These are phyloP conservation scores for Agapetus fuscipes DNA, from an alignment of 2,888 invertebrate genomes.

Conservation along the genomic window DNA sequence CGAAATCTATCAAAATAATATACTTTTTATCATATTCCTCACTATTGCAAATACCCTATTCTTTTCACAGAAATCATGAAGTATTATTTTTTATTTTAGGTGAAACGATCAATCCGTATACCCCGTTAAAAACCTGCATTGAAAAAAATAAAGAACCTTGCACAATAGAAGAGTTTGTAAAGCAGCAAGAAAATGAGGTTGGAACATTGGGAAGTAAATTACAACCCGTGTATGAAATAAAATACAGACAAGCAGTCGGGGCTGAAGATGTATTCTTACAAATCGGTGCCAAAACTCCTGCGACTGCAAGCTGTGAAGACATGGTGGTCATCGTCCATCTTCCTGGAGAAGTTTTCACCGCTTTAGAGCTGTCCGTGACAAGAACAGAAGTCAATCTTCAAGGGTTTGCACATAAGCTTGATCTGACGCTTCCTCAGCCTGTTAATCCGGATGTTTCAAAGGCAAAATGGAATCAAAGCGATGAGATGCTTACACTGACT, in stretches of 20 bases:
- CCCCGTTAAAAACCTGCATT: too few relatives aligned
- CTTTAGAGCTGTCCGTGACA: slow-evolving; percentile 62
- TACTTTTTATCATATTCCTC: too few relatives aligned
- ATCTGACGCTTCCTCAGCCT: slow-evolving; percentile 68
- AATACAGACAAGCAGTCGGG: slow-evolving; percentile 76
- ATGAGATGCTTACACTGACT: slow-evolving; percentile 58
- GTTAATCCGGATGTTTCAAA: slow-evolving; percentile 73
- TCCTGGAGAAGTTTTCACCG: slow-evolving; percentile 65
- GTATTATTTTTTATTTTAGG: too few relatives aligned
- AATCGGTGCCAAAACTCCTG: slow-evolving; percentile 72
- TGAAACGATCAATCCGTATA: too few relatives aligned
- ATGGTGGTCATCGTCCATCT: slow-evolving; percentile 69
- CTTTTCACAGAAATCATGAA: too few relatives aligned
- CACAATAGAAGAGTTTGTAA: slow-evolving; percentile 41
- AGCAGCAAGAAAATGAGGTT: slow-evolving; percentile 43
- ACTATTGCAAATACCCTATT: too few relatives aligned
- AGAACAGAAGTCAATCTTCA: slow-evolving; percentile 51
- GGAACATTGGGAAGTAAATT: slow-evolving; percentile 49
- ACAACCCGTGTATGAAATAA: slow-evolving; percentile 67
- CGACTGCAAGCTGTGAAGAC: slow-evolving; percentile 79
- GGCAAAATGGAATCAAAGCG: slow-evolving; percentile 66
- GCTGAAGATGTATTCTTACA: slow-evolving; percentile 81
- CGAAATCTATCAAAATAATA: too few relatives aligned
- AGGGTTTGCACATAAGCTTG: slow-evolving; percentile 57
- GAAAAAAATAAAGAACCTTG: slow-evolving; percentile 20